These are phyloP conservation scores for Slavum lentiscoides DNA, from an alignment of 2,888 invertebrate genomes.

Conservation along the genomic window DNA sequence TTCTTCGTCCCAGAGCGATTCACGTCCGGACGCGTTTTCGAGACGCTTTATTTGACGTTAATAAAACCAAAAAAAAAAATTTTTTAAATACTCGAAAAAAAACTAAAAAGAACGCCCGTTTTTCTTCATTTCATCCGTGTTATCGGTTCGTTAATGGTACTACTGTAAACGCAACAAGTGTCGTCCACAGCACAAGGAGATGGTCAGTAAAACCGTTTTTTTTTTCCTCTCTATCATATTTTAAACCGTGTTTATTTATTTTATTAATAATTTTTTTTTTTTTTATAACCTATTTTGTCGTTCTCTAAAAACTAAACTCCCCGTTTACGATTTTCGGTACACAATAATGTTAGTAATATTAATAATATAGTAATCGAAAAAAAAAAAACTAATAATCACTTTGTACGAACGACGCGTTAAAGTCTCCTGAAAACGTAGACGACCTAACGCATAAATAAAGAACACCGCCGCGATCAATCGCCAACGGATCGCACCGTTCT, in stretches of 20 bases:
- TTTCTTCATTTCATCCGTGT: background rate
- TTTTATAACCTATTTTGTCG: background rate
- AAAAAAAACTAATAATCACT: no score
- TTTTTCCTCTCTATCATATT: background rate
- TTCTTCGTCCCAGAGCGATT: background rate
- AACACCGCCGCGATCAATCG: no score
- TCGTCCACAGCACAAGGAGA: conserved; percentile 43
- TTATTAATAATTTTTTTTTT: background rate
- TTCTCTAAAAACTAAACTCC: background rate
- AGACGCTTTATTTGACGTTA: no score
- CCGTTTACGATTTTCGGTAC: no score
- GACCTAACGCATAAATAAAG: no score
- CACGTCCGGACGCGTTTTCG: no score
- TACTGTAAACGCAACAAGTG: conserved; percentile 38
- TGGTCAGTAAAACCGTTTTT: conserved; percentile 34
- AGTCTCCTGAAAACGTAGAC: no score
- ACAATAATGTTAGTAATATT: no score
- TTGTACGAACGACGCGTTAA: no score
- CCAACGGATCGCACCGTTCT: no score
- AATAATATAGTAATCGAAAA: no score
- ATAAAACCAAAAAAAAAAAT: background rate
- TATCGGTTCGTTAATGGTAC: conserved; percentile 37
- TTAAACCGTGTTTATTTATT: background rate
- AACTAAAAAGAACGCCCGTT: background rate
- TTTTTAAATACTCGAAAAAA: no score